Base-by-base conservation (phyloP, 1,140 invertebrate genomes). In the Drosophila suzukii region DNA sequence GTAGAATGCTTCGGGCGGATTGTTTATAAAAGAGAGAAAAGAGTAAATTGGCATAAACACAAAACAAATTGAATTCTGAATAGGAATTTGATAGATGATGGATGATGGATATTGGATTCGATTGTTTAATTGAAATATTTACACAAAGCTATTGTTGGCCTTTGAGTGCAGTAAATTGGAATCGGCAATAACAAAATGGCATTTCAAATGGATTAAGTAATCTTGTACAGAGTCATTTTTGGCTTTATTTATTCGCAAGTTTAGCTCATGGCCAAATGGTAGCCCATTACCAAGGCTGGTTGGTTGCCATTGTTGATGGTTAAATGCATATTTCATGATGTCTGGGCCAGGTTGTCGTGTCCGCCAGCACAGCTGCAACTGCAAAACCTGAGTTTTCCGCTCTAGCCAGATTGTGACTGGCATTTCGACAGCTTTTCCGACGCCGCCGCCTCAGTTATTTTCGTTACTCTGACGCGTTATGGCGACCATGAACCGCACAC, bases 271-370 rank as follows among this genome's bases (percentile, higher is more conserved):
- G 44, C 39, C 61, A 34, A 34, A 32, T 10, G 32, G 32, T 2
- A 34, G 32, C 32, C 32, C 32, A 59, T 47, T 57, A 63, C 49
- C 72, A 75, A 66, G 72, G 54, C 55, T 47, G 30, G 30, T 51
- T 27, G 27, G 27, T 8, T 34, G 20, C 59, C 53, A 75, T 74
- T 78, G 53, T 67, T 81, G 74, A 41, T 65, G 66, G 71, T 75
- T 72, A 75, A 86, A 88, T 86, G 83, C 79, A 89, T 81, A 89
- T 68, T 83, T 71, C 66, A 83, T 86, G 67, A 58, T 72, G 68
- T 72, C 68, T 72, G 66, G 68, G 7, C 65, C 65, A 49, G 56
- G 53, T 34, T 74, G 49, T 57, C 56, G 54, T 58, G 56, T 67
- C 46, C 67, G 57, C 30, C 60, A 27, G 70, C 75, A 78, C 59